phyloP scores from a whole-genome alignment of 2,797 vertebrate genomes.

The Hemibagrus guttatus region DNA sequence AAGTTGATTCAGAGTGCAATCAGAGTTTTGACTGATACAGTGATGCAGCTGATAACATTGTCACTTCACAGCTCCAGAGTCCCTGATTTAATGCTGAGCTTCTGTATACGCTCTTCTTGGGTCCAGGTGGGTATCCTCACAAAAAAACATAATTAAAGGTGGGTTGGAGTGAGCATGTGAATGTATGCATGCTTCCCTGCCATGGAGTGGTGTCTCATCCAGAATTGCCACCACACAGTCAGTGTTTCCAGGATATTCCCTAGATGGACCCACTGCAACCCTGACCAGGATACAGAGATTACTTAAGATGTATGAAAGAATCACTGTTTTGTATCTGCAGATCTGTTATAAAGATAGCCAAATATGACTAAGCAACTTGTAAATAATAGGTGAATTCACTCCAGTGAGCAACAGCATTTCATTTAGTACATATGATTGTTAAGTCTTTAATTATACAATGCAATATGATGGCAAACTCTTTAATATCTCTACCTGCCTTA shows the following conservation, averaged over 20 bases:
- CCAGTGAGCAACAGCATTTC: no score
- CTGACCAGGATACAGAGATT: background rate
- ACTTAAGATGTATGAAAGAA: background rate
- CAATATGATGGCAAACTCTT: background rate
- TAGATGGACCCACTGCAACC: background rate
- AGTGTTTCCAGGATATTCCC: background rate
- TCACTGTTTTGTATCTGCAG: background rate
- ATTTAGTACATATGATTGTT: no score
- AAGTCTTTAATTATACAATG: background rate
- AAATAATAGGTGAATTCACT: background rate
- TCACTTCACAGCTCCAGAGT: background rate
- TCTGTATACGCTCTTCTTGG: background rate
- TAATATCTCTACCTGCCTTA: background rate
- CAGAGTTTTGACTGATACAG: background rate
- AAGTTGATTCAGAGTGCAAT: background rate
- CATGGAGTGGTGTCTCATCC: background rate
- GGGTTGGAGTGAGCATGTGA: background rate
- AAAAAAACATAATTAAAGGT: background rate
- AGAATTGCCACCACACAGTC: background rate
- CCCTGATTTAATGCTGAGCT: background rate
- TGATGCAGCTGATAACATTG: background rate
- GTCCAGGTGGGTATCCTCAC: background rate
- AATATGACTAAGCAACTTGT: background rate
- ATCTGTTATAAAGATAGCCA: background rate
- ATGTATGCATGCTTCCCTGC: background rate